Evolutionary conservation across 1,140 invertebrate species (phyloP).

Genomic region (Drosophila pectinifera): DNA sequence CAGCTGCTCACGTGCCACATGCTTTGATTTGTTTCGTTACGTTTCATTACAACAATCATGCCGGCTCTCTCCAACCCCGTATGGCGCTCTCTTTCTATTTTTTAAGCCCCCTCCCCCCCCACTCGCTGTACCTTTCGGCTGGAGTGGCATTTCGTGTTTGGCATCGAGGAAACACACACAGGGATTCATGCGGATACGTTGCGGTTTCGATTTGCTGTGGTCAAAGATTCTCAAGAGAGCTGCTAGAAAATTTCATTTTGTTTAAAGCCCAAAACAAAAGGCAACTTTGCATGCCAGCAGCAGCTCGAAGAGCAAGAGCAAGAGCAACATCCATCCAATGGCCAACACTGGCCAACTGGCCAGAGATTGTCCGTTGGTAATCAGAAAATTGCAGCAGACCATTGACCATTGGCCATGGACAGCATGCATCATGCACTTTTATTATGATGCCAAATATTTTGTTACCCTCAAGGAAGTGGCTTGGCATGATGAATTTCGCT

Average conservation of each 20-base stretch:
- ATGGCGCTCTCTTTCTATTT: conserved; percentile 8
- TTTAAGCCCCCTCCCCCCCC: conserved; percentile 7
- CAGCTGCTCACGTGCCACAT: conserved; percentile 76
- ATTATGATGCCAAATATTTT: conserved; percentile 81
- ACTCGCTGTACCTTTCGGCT: not conserved
- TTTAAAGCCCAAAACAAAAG: conserved; percentile 67
- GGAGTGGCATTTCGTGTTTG: conserved; percentile 38
- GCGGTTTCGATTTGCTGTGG: conserved; percentile 69
- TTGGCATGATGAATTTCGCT: conserved; percentile 58
- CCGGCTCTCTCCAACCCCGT: conserved; percentile 23
- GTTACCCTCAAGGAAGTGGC: conserved; percentile 14
- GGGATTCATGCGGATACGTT: conserved; percentile 28
- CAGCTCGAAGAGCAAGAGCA: not conserved
- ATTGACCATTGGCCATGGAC: conserved; percentile 32
- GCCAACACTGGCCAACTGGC: too few species aligned
- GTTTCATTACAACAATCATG: conserved; percentile 80
- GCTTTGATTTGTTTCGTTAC: conserved; percentile 81
- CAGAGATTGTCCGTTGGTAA: conserved; percentile 54
- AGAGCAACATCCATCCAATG: not conserved
- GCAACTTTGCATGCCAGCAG: conserved; percentile 51
- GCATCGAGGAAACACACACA: conserved; percentile 14
- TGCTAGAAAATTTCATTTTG: conserved; percentile 73
- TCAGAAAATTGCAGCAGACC: conserved; percentile 71
- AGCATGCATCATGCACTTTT: conserved; percentile 64
- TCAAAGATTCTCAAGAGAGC: conserved; percentile 69